Base-by-base conservation (phyloP, 2,888 invertebrate species). In the Phasia obesa region DNA sequence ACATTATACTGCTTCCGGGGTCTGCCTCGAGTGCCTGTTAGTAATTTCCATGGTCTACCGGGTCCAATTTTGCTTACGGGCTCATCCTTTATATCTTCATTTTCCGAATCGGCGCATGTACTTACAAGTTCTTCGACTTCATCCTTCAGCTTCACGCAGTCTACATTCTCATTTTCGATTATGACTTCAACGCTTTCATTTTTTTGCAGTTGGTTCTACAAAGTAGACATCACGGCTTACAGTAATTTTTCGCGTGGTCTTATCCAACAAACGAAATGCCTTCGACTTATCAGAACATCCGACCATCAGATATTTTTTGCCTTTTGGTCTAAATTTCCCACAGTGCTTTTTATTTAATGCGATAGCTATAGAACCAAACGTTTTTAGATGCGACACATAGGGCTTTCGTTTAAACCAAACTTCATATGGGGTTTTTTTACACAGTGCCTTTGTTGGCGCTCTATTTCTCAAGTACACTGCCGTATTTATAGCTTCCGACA, bases 261-360 rank as follows among this genome's bases (percentile, higher is more conserved):
- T 51, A 25, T 84, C 42, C 55, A 62, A 73, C 23, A 80, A 23
- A 4, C 82, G 71, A 62, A 77, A 78, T 19, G 59, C 65, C 13
- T 76, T 77, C 13, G 81, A 62, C 23, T 38, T 62, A 27, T 74
- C 69, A 15, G 82, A 82, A 17, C 83, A 84, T 2, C 83, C 81
- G n/a, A 84, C 64, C 79, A 80, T 60, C 7, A 80, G 42, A 23
- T 57, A 77, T 31, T 62, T 44, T 38, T 77, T 76, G 7, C 81
- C 84, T 19, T 76, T 82, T 27, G 85, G 49, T 47, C 67, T 60
- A 55, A 84, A 84, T 53, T 84, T 84, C n/a, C 19, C 44, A 23
- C 19, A 5, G 17, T 81, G 60, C n/a, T 60, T 51, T 65, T 84
- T 83, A 23, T 81, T 75, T 51, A 81, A 38, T 9, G 81, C n/a